Evolutionary conservation across 37 sponge, comb jelly and placozoan genomes (phyloP).

Genomic region (Beroe forskalii): DNA sequence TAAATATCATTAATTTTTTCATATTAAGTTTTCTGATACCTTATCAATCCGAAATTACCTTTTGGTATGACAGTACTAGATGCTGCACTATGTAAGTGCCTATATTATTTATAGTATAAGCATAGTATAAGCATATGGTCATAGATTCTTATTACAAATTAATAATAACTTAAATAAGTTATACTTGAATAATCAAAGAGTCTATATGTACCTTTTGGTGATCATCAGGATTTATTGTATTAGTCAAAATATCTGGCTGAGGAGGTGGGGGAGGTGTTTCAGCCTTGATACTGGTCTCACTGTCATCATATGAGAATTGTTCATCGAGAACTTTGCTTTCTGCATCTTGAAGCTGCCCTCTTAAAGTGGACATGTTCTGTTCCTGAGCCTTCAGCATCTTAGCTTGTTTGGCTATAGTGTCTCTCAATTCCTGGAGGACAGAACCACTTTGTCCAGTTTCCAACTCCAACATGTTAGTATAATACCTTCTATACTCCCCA

Average conservation of each 20-base stretch:
- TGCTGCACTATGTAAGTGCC: no score
- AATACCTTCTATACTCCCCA: constrained; percentile 36
- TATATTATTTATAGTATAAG: no score
- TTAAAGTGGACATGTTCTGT: constrained; percentile 5
- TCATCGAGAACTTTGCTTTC: constrained; percentile 29
- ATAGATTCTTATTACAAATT: no score
- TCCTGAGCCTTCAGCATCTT: constrained; percentile 54
- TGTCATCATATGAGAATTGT: constrained; percentile 7
- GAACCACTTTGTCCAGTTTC: constrained; percentile 64
- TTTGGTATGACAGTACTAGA: no score
- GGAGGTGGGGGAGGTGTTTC: constrained; percentile 63
- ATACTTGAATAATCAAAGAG: no score
- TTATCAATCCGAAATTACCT: no score
- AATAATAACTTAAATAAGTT: no score
- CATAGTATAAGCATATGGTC: no score
- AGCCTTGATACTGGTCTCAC: constrained; percentile 42
- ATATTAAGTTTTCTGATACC: no score
- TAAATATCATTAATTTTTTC: no score
- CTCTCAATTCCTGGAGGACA: constrained; percentile 28
- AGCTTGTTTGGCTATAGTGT: constrained; percentile 43
- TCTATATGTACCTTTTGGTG: constrained; percentile 62
- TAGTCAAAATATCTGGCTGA: constrained; percentile 16
- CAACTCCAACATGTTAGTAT: constrained; percentile 28
- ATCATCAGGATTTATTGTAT: constrained; percentile 53
- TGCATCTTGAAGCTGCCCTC: constrained; percentile 24